phyloP scores from a whole-genome alignment of 2,113 vertebrate genomes.

The Numida meleagris region DNA sequence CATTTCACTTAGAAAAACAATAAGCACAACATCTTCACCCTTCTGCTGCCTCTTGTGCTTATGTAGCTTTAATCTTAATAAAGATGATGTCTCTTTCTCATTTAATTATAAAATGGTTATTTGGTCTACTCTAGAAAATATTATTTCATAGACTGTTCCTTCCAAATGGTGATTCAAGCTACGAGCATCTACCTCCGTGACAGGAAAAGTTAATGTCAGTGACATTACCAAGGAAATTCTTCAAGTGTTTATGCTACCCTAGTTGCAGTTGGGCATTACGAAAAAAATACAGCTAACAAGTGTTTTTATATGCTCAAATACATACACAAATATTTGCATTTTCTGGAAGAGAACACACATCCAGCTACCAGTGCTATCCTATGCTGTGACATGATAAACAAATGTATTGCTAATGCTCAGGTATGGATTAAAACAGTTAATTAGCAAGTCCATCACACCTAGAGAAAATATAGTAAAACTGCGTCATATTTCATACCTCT shows the following conservation, averaged over 20 bases:
- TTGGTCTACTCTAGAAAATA: background rate
- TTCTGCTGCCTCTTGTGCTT: background rate
- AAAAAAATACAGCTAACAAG: background rate
- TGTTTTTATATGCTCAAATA: background rate
- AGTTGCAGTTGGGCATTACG: background rate
- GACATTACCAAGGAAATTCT: background rate
- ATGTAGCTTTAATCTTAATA: background rate
- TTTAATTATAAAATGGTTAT: background rate
- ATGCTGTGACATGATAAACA: background rate
- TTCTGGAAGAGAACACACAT: background rate
- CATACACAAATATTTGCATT: background rate
- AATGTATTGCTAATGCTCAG: background rate
- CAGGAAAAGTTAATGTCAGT: background rate
- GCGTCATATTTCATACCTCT: background rate
- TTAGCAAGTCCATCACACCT: background rate
- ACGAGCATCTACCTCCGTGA: background rate
- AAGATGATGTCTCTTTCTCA: background rate
- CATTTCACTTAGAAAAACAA: background rate
- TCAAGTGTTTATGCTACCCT: background rate
- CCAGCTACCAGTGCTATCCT: background rate
- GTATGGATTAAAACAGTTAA: conserved; percentile 34
- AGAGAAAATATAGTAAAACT: conserved; percentile 10
- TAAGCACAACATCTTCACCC: background rate
- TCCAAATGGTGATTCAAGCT: background rate
- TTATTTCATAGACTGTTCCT: background rate